Conservation (phyloP, 1,140 invertebrate species). For the Prorops nasuta region DNA sequence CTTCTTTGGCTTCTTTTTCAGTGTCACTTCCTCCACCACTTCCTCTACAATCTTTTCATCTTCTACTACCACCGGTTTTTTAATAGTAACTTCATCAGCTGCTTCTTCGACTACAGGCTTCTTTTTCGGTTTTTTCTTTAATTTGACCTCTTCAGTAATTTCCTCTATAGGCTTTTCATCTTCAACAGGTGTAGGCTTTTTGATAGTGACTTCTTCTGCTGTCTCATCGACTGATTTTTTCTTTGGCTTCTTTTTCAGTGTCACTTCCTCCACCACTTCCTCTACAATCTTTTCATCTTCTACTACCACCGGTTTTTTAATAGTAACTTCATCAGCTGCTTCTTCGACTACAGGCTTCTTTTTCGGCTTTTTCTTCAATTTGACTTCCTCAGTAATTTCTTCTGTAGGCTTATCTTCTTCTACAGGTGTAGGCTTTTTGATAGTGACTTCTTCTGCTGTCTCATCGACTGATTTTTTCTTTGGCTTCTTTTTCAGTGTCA, state of each 20-base stretch:
- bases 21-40: conserved; percentile 21
- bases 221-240: conserved; percentile 14
- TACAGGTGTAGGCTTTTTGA: conserved; percentile 19
- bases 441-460: conserved; percentile 35
- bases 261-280: conserved; percentile 26
- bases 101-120: too few relatives aligned
- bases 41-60: conserved; percentile 29
- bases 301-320: conserved; percentile 46
- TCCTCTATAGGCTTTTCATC: conserved; percentile 35
- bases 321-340: conserved; percentile 52
- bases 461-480: conserved; percentile 31
- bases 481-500: conserved; percentile 35
- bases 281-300: conserved; percentile 33
- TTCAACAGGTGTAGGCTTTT: too few relatives aligned
- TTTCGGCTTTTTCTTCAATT: conserved; percentile 46
- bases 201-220: conserved; percentile 33
- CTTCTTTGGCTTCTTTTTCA: conserved; percentile 23
- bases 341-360: conserved; percentile 40
- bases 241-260: conserved; percentile 24
- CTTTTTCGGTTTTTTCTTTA: conserved; percentile 23
- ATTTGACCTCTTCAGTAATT: conserved; percentile 26
- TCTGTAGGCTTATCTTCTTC: conserved; percentile 32
- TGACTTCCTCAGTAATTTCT: conserved; percentile 26
- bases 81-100: conserved; percentile 52
- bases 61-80: conserved; percentile 44